Conservation (phyloP, 2,888 invertebrate species). For the Phlogophora meticulosa region DNA sequence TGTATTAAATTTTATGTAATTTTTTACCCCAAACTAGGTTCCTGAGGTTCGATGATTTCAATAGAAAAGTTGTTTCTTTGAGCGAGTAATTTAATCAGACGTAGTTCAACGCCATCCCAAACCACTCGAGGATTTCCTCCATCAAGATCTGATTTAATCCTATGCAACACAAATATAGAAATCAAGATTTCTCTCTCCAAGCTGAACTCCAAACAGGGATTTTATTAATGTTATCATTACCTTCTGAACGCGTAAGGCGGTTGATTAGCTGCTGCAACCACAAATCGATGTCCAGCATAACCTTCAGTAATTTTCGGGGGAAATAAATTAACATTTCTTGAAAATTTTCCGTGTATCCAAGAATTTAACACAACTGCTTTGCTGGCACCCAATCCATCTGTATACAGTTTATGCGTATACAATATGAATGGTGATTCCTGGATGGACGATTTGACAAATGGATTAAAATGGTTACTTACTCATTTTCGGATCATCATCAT, state of each 20-base stretch:
- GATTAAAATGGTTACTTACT: not conserved
- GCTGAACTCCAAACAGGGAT: not conserved
- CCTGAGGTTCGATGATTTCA: slow-evolving; percentile 92
- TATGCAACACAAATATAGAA: slow-evolving; percentile 60
- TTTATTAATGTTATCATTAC: slow-evolving; percentile 76
- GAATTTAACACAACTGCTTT: slow-evolving; percentile 93
- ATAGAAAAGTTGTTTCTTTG: slow-evolving; percentile 93
- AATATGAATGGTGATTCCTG: slow-evolving; percentile 93
- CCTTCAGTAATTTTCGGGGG: slow-evolving; percentile 93
- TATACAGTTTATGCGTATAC: slow-evolving; percentile 94
- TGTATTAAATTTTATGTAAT: not conserved
- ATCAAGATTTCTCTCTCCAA: not conserved
- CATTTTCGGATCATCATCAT: too few relatives aligned
- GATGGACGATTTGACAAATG: slow-evolving; percentile 14
- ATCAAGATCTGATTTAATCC: slow-evolving; percentile 83
- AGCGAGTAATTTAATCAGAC: slow-evolving; percentile 92
- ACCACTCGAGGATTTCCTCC: slow-evolving; percentile 84
- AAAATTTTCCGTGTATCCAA: slow-evolving; percentile 92
- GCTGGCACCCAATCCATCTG: slow-evolving; percentile 94
- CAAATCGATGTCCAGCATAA: slow-evolving; percentile 94
- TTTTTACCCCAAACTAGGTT: slow-evolving; percentile 79
- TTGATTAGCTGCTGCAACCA: slow-evolving; percentile 93
- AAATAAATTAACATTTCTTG: slow-evolving; percentile 92
- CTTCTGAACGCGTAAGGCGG: slow-evolving; percentile 94
- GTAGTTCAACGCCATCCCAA: slow-evolving; percentile 95